Evolutionary conservation across 2,888 invertebrate genomes (phyloP), one percentile per base, ranked within the genome.

Genomic region (Xylophagus ater): DNA sequence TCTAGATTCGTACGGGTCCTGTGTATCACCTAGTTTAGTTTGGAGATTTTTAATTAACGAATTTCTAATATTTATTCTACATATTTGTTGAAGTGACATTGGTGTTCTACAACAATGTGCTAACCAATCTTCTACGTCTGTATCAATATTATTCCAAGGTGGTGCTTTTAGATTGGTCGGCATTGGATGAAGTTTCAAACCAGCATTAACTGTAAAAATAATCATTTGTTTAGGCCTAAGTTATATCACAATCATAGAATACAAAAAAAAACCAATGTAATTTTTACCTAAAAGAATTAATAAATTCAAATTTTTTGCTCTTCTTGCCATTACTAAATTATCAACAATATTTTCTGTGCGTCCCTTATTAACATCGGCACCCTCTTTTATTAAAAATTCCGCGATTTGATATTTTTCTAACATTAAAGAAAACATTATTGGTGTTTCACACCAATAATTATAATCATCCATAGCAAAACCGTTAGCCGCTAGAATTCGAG

Each of bases 401-500:
- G 62, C 61, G 30, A 62, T 51, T 29, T 58, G 51, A 21, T 59
- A 45, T 34, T 57, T 59, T 24, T 57, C 53, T 31, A 59, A 30
- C 39, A 57, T 55, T 10, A 65, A 69, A 5, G 83, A 76, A 15
- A 77, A 56, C 49, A 81, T 69, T 33, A 84, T 57, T 0, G 83
- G 80, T 1, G 81, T 79, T 44, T 78, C 75, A 2, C 81, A 81
- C 51, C 68, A 71, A 47, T 74, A 73, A 57, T 78, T 76, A 47
- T 72, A 68, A 33, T 75, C 60, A 61, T 78, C 78, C 35, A 79
- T 65, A 44, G 74, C 70, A 13, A 69, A 65, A 3, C 76, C 74
- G 39, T 73, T 70, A 34, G 66, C 60, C 5, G 59, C 47, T 23
- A 64, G 44, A 2, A 60, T 47, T 2, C 60, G 53, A 4, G 60